phyloP scores from a whole-genome alignment of 2,888 invertebrate species.

The Acrobasis repandana region DNA sequence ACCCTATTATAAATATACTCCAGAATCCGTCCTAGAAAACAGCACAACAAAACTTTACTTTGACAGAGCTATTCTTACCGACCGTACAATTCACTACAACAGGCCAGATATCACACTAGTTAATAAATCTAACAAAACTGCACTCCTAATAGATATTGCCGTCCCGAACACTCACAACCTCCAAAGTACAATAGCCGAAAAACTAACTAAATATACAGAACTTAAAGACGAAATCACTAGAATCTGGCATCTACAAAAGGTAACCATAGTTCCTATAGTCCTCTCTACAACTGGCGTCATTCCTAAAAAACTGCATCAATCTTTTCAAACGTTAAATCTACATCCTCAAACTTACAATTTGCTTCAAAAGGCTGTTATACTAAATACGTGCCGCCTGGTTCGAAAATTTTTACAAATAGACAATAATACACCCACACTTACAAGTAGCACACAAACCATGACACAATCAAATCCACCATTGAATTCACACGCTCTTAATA shows the following conservation, averaged over 20 bases:
- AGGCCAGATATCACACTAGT: slow-evolving; percentile 28
- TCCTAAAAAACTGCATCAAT: no score
- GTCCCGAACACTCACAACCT: slow-evolving; percentile 30
- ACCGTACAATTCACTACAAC: slow-evolving; percentile 19
- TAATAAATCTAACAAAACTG: slow-evolving; percentile 26
- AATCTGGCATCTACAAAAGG: not conserved
- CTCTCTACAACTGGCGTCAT: not conserved
- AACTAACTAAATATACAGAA: slow-evolving; percentile 26
- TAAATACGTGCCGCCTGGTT: no score
- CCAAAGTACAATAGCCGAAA: slow-evolving; percentile 29
- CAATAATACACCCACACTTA: no score
- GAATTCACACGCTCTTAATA: no score
- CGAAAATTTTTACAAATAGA: no score
- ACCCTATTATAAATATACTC: slow-evolving; percentile 27
- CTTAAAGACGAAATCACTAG: not conserved
- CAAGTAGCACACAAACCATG: no score
- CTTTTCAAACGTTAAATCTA: no score
- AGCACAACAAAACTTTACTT: slow-evolving; percentile 16
- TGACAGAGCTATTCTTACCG: slow-evolving; percentile 16
- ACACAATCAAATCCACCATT: no score
- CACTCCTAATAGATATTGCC: slow-evolving; percentile 26
- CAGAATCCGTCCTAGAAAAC: slow-evolving; percentile 24
- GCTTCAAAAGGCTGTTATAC: no score
- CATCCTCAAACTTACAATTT: no score
- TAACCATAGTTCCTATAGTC: not conserved